These are phyloP conservation scores for Amniataba percoides DNA, from an alignment of 2,797 vertebrate genomes.

Conservation along the genomic window DNA sequence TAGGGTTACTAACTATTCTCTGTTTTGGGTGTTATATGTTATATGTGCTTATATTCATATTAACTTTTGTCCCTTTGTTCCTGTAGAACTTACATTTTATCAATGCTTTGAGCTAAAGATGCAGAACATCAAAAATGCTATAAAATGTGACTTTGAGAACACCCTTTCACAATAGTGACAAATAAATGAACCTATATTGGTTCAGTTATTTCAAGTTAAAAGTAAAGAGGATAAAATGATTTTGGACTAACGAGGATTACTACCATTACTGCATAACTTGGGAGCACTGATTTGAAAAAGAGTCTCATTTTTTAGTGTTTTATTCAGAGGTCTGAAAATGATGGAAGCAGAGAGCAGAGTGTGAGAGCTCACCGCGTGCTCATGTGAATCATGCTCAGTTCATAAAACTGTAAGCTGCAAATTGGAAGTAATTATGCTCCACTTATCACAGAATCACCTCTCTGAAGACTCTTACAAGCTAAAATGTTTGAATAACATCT, in stretches of 20 bases:
- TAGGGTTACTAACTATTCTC: background rate
- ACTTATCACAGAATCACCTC: conserved; percentile 72
- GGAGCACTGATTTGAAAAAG: conserved; percentile 21
- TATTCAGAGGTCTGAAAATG: conserved; percentile 39
- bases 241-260: conserved; percentile 29
- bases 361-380: conserved; percentile 40
- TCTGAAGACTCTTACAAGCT: conserved; percentile 63
- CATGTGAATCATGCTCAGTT: conserved; percentile 65
- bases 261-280: conserved; percentile 22
- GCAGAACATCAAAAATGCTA: conserved; percentile 24
- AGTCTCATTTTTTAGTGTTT: conserved; percentile 31
- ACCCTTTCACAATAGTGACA: conserved; percentile 3
- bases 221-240: conserved; percentile 30
- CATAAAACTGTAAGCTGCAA: conserved; percentile 67
- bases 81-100: conserved; percentile 8
- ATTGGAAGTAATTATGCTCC: conserved; percentile 76
- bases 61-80: conserved; percentile 20
- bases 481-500: conserved; percentile 63
- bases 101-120: conserved; percentile 26
- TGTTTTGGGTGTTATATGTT: background rate
- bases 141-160: conserved; percentile 11
- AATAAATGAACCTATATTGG: background rate
- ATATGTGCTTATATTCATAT: conserved; percentile 2
- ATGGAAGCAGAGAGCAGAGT: conserved; percentile 43
- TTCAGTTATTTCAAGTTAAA: conserved; percentile 38